Evolutionary conservation across 2,113 vertebrate genomes (phyloP), one percentile per base, ranked within the genome.

Genomic region (Ardeotis arabs): DNA sequence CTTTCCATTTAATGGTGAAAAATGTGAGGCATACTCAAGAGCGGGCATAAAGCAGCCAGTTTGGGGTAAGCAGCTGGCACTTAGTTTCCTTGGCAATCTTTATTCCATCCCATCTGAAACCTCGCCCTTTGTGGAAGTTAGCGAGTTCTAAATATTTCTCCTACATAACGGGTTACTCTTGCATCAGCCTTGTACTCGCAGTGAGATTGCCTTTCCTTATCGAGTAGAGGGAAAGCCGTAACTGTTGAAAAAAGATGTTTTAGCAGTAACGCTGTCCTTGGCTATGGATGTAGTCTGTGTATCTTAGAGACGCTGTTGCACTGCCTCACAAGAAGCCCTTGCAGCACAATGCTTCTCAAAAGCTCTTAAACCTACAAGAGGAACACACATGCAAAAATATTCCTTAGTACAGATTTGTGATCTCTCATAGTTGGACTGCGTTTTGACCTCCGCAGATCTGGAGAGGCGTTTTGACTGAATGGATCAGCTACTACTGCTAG

Each of bases 1-100:
- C 69, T 95, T 97, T 95, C 67, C 82, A 82, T 89, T 97, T 96
- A 96, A 96, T 83, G 80, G 72, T 91, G 93, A 91, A 95, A 97
- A 93, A 97, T 74, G 73, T 92, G 91, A 95, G 89, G 29, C 41
- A 44, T 44, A 52, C 24, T 91, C 49, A 25, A n/a, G 16, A 69
- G 33, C 58, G 14, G 47, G 41, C 56, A 53, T 28, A 45, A 90
- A 94, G 86, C 6, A 3, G 29, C 14, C 33, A 24, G 55, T 73
- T 21, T 53, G 27, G 52, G 22, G 53, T 72, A 81, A 95, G 89
- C 83, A 83, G 56, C 35, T 87, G 73, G 41, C 44, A 58, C 75
- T 87, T 89, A 1, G 3, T 90, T 93, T 76, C 37, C 14, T 41
- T 90, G 35, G 27, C 50, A 63, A 14, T 83, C 33, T 74, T 59